Conservation (phyloP, 2,888 invertebrate species). For the Ephialtes manifestator region DNA sequence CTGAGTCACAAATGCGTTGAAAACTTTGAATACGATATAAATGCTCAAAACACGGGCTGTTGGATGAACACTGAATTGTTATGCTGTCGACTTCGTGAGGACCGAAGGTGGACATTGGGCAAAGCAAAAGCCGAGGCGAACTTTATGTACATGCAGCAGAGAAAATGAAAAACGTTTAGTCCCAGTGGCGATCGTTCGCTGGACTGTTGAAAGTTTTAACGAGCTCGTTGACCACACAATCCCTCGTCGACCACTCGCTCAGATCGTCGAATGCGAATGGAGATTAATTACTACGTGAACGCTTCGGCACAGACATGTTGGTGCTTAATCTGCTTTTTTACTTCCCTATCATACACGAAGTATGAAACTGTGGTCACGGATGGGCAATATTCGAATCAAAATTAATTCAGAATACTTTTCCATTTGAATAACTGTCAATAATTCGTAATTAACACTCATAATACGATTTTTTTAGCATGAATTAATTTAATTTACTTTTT, state of each 20-base stretch:
- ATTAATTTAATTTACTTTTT: too few relatives aligned
- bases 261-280: slow-evolving; percentile 64
- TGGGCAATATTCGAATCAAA: too few relatives aligned
- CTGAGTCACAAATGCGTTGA: slow-evolving; percentile 13
- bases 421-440: too few relatives aligned
- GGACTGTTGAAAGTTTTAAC: slow-evolving; percentile 80
- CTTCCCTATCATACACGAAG: not conserved
- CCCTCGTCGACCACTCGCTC: slow-evolving; percentile 12
- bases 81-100: not conserved
- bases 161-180: slow-evolving; percentile 76
- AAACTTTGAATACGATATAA: slow-evolving; percentile 21
- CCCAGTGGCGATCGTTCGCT: slow-evolving; percentile 65
- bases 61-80: not conserved
- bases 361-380: too few relatives aligned
- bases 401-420: too few relatives aligned
- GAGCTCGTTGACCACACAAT: slow-evolving; percentile 75
- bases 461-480: too few relatives aligned
- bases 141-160: slow-evolving; percentile 32
- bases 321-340: not conserved
- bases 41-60: not conserved
- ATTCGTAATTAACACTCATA: too few relatives aligned
- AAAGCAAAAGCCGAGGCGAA: not conserved
- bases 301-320: slow-evolving; percentile 17
- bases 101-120: not conserved
- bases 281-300: slow-evolving; percentile 76